Evolutionary conservation across 1,140 invertebrate genomes (phyloP).

Genomic region (Drosophila ogumai): DNA sequence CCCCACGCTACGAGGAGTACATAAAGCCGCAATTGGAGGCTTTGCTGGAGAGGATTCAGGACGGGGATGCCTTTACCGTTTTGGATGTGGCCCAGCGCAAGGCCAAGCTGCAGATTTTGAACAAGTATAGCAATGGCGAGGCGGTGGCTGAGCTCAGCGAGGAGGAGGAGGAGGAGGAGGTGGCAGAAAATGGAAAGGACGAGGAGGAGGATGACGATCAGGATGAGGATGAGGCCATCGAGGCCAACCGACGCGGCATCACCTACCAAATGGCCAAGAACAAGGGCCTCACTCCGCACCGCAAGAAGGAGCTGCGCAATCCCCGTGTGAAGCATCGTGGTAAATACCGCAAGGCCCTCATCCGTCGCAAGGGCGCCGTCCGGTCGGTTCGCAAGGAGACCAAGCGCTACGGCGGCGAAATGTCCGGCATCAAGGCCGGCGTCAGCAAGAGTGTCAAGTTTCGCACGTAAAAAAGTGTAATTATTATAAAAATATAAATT

Average conservation of each 20-base stretch:
- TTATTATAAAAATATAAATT: neutral
- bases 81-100: conserved; percentile 73
- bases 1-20: conserved; percentile 76
- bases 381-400: conserved; percentile 92
- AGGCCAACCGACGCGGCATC: conserved; percentile 90
- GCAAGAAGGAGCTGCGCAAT: conserved; percentile 96
- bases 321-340: conserved; percentile 96
- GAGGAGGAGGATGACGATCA: conserved; percentile 35
- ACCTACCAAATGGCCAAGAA: conserved; percentile 98
- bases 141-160: neutral
- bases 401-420: conserved; percentile 93
- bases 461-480: conserved; percentile 86
- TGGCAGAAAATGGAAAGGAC: neutral
- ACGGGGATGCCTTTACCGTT: conserved; percentile 85
- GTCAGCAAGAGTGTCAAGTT: conserved; percentile 95
- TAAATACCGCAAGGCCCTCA: conserved; percentile 95
- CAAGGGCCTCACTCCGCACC: conserved; percentile 94
- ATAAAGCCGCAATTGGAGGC: conserved; percentile 89
- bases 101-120: conserved; percentile 77
- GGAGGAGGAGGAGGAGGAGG: neutral
- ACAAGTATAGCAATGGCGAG: conserved; percentile 64
- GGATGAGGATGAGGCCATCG: conserved; percentile 60
- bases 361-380: conserved; percentile 95
- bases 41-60: conserved; percentile 86
- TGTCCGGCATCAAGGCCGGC: conserved; percentile 95